Evolutionary conservation across 1,140 invertebrate genomes (phyloP), one percentile per base, ranked within the genome.

Genomic region (Sitophilus oryzae): DNA sequence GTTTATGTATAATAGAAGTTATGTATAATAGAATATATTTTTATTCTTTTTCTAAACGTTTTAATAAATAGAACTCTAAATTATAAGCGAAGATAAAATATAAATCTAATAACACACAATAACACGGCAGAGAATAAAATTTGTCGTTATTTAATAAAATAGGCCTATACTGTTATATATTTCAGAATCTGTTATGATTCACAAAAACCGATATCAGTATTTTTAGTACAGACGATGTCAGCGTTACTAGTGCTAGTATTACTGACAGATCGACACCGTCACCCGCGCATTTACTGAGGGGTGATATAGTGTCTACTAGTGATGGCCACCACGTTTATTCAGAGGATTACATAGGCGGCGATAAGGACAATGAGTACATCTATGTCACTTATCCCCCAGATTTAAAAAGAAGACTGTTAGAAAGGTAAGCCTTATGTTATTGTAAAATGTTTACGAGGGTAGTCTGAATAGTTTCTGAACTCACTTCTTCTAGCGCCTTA

Each of bases 331-430:
- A 62, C 58, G 64, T 65, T 49, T 76, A 64, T 64, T 73, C 66
- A 50, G 76, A 69, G 57, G 74, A 71, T 65, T 70, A 70, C 59
- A 72, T 72, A 52, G 71, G 66, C 46, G 66, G 71, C 61, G 86
- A 89, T 69, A 79, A 79, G 44, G 75, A 77, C 14, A 79, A 88
- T 72, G 86, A 89, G 68, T 90, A 89, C 71, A 89, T 90, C 59
- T 90, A 89, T 71, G 88, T 89, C 53, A 85, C 86, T 41, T 90
- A 90, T 76, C 88, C 88, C 44, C 86, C 88, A 10, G 88, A 89
- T 72, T 76, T 90, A 25, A 89, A 89, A 71, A 79, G 86, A 61
- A 77, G 86, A 44, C 77, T 89, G 59, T 77, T 89, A 49, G 86
- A 88, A 75, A 88, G 86, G 85, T 88, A 82, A 69, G 73, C 58